Base-by-base conservation (phyloP, 1,140 invertebrate species). In the Drosophila arawakana region DNA sequence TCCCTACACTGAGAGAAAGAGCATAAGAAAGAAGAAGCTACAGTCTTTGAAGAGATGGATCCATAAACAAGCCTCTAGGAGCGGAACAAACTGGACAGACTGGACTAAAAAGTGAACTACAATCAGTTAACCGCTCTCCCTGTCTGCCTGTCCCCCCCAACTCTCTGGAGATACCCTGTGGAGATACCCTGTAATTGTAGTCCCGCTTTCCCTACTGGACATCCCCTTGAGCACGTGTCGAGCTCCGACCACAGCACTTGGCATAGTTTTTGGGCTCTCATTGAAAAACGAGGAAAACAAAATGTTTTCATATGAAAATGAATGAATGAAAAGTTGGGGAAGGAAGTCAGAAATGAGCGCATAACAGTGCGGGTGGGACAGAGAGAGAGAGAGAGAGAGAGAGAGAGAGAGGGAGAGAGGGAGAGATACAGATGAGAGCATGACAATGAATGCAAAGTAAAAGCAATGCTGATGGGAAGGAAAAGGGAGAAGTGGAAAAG, bases 281-380 rank as follows among this genome's bases (percentile, higher is more conserved):
- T 18, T 34, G 63, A 59, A 73, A 80, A 84, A 21, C 18, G 8
- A 39, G 41, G 35, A 76, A 85, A 71, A 71, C 78, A 44, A 77
- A 83, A 88, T 78, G 73, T 83, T 83, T 88, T 88, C 80, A 65
- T 80, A n/a, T 63, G 54, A 88, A 80, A 83, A 10, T 55, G 35
- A 58, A 44, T 43, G 47, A 39, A 35, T 43, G 41, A n/a, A 43
- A 13, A 43, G 41, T 43, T 39, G 41, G 11, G 41, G n/a, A 41
- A 34, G 7, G 7, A 3, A n/a, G 13, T 8, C n/a, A 60, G 57
- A 34, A 52, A 30, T 52, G 57, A 44, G 55, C 55, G 9, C n/a
- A 39, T 9, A n/a, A 18, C 21, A 18, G 0, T 2, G 30, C n/a
- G 49, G 43, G 30, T 7, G 8, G 9, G 34, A 34, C 3, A n/a